Evolutionary conservation across 2,888 invertebrate genomes (phyloP), one percentile per base, ranked within the genome.

Genomic region (Esperia sulphurella): DNA sequence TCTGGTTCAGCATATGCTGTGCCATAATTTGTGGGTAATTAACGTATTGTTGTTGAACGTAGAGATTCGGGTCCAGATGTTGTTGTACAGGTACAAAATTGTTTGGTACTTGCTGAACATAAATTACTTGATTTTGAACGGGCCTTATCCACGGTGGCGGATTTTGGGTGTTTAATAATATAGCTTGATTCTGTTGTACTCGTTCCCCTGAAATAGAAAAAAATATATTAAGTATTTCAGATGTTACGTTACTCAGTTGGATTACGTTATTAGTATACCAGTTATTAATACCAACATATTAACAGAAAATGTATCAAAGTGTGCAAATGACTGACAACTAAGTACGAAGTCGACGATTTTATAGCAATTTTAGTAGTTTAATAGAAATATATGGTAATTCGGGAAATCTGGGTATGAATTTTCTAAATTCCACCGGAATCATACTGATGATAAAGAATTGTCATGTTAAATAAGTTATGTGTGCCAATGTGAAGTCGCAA

Each of bases 161-260:
- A 41, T 86, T 88, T 54, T 85, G 83, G 2, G 81, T 78, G 52
- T 86, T 87, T 47, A 87, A 74, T 43, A 83, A 70, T 51, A 80
- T 74, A 0, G 79, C 75, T 59, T 86, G 86, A 47, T 81, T 83
- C 48, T 75, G 80, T 49, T 80, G 81, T 14, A 69, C 63, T 56
- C 84, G 83, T 31, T 86, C 83, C 38, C 83, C 86, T 87, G 76
- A 14, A 79, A 80, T 33, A 47, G 46, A 39, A 51, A 45, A 48
- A 45, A 33, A 37, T 33, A 10, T 10, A 33, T 8, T 10, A 10
- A 1, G n/a, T 21, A 21, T 21, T 5, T 21, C 21, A 21, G 21
- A 21, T 21, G 21, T 5, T 5, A 21, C 5, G 21, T 21, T 21
- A 21, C 2, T 21, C 2, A 21, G 21, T 21, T 2, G 21, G n/a